Percentiles rank a stretch among this genome's conserved stretches.
Evolutionary conservation across 1,140 invertebrate species (phyloP).

Genomic region (Ceratitis capitata): DNA sequence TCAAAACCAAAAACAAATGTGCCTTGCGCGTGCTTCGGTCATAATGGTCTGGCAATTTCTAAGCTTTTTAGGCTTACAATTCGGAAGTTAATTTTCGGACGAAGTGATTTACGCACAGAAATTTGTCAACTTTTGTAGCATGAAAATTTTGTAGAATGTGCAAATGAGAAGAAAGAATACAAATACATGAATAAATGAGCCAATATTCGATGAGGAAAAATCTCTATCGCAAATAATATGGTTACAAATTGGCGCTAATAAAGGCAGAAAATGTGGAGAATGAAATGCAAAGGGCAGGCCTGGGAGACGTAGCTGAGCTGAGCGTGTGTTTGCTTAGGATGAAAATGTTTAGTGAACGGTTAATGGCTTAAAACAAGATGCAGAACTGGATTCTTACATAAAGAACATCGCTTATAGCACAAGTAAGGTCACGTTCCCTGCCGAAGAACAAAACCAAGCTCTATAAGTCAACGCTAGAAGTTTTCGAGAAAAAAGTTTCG

Average conservation of each 20-base stretch:
- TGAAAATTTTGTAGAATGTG: background rate
- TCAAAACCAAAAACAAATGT: background rate
- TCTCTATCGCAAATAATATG: background rate
- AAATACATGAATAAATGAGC: background rate
- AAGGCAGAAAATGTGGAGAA: background rate
- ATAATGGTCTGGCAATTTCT: background rate
- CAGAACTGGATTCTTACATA: too few species aligned
- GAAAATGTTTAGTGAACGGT: too few species aligned
- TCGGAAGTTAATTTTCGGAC: background rate
- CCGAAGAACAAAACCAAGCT: too few species aligned
- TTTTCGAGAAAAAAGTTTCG: too few species aligned
- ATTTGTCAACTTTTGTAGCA: background rate
- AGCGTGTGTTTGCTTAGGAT: too few species aligned
- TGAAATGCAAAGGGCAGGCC: background rate
- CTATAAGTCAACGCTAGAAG: too few species aligned
- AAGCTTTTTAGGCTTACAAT: background rate
- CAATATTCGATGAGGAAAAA: background rate
- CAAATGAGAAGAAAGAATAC: background rate
- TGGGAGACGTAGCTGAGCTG: background rate
- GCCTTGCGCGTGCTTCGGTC: background rate
- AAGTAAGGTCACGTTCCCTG: too few species aligned
- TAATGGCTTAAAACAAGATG: too few species aligned
- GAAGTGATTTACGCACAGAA: conserved; percentile 13
- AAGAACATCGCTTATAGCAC: too few species aligned
- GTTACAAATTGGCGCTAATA: background rate